Conservation (phyloP, 2,113 vertebrate species). For the Seriola quinqueradiata region DNA sequence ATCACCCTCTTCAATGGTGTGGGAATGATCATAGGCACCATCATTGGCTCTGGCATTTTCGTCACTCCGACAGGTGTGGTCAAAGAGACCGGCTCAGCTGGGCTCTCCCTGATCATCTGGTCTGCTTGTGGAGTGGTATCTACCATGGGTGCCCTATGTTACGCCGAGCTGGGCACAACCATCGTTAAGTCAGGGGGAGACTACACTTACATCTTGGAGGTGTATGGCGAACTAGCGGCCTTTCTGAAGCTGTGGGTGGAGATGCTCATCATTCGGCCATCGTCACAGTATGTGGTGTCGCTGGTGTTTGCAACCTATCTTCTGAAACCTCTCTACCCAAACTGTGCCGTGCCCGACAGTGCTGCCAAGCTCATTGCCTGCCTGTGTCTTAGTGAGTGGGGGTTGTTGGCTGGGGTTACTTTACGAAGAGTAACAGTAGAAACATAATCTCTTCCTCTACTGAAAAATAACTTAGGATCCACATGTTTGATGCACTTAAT, state of each 20-base stretch:
- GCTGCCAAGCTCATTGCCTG: slow-evolving; percentile 84
- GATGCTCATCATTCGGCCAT: slow-evolving; percentile 86
- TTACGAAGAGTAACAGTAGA: background rate
- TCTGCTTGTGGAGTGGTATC: slow-evolving; percentile 80
- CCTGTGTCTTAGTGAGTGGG: slow-evolving; percentile 83
- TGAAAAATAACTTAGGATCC: background rate
- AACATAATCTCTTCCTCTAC: background rate
- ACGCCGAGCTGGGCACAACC: slow-evolving; percentile 85
- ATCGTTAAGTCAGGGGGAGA: slow-evolving; percentile 84
- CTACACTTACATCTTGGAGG: slow-evolving; percentile 85
- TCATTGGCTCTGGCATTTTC: slow-evolving; percentile 85
- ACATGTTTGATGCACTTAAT: background rate
- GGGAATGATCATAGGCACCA: slow-evolving; percentile 85
- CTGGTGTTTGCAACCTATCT: slow-evolving; percentile 85
- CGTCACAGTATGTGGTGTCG: slow-evolving; percentile 84
- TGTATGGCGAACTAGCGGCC: slow-evolving; percentile 82
- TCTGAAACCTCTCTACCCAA: slow-evolving; percentile 83
- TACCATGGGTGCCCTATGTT: slow-evolving; percentile 85
- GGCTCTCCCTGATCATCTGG: slow-evolving; percentile 83
- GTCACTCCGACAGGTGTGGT: slow-evolving; percentile 83
- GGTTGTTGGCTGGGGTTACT: background rate
- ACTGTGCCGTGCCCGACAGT: slow-evolving; percentile 73
- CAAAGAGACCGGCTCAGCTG: slow-evolving; percentile 80
- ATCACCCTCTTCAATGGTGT: slow-evolving; percentile 85
- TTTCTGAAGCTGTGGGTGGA: slow-evolving; percentile 86